A percentile compares a stretch with the other conserved stretches of the same genome.
Conservation (phyloP, 92 coral and sea anemone genomes). For the Metridium senile region DNA sequence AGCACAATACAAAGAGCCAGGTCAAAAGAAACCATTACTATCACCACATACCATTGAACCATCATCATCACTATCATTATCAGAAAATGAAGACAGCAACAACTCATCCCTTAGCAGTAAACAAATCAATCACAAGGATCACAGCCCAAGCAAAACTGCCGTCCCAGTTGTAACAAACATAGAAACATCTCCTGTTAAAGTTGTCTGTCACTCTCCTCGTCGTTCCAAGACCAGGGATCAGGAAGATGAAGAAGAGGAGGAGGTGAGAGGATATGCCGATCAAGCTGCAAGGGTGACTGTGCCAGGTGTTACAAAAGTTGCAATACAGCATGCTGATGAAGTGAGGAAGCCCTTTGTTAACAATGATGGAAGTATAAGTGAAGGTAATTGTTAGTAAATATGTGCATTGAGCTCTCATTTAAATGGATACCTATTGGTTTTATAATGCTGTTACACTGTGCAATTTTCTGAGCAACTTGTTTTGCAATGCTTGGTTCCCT, state of each 20-base stretch:
- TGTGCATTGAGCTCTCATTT: background rate
- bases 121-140: slow-evolving; percentile 49
- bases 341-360: slow-evolving; percentile 27
- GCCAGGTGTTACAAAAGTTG: slow-evolving; percentile 57
- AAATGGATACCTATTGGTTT: background rate
- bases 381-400: slow-evolving; percentile 15
- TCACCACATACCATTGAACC: slow-evolving; percentile 60
- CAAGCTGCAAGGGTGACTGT: slow-evolving; percentile 60
- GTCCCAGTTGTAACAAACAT: slow-evolving; percentile 86
- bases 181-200: slow-evolving; percentile 83
- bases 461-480: no score
- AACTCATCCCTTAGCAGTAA: background rate
- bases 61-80: slow-evolving; percentile 71
- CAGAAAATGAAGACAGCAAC: slow-evolving; percentile 65
- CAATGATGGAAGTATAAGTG: slow-evolving; percentile 27
- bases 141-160: slow-evolving; percentile 66
- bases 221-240: slow-evolving; percentile 17
- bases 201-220: slow-evolving; percentile 92
- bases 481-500: background rate
- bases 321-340: slow-evolving; percentile 23
- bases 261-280: slow-evolving; percentile 52
- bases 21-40: slow-evolving; percentile 14
- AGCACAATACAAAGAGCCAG: slow-evolving; percentile 29
- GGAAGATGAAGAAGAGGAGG: slow-evolving; percentile 16
- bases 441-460: no score